These are phyloP conservation scores for Gallinago stenura DNA, from an alignment of 2,797 vertebrate species.

Conservation along the genomic window DNA sequence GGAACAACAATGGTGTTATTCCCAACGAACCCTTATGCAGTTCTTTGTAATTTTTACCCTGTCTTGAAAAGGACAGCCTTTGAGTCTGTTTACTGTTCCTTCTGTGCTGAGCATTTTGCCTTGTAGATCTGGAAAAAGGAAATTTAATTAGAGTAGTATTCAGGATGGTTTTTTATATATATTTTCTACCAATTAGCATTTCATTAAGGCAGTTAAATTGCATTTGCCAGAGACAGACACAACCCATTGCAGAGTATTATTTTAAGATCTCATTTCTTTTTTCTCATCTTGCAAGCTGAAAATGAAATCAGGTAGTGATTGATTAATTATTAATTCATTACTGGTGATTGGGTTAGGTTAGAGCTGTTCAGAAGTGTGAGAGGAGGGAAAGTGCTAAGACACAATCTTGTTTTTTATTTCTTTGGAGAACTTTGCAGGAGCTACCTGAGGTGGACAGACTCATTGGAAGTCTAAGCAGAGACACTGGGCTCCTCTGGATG, in stretches of 20 bases:
- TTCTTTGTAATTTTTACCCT: neutral
- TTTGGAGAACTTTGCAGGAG: neutral
- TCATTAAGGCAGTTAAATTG: constrained; percentile 80
- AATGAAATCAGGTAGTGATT: constrained; percentile 66
- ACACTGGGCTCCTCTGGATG: neutral
- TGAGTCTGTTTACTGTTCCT: constrained; percentile 58
- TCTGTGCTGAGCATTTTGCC: neutral
- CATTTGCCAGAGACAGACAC: constrained; percentile 74
- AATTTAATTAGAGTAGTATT: constrained; percentile 74
- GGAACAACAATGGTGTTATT: constrained; percentile 26
- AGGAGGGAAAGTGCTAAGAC: neutral
- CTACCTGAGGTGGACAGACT: neutral
- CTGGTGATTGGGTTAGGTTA: constrained; percentile 22
- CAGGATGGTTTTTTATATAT: constrained; percentile 72
- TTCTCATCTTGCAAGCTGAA: constrained; percentile 42
- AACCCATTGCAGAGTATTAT: constrained; percentile 66
- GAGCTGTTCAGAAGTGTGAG: neutral
- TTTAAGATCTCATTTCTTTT: constrained; percentile 62
- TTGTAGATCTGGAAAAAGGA: constrained; percentile 55
- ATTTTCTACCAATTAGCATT: constrained; percentile 78
- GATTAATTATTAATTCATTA: constrained; percentile 74
- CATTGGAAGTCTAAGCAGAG: neutral
- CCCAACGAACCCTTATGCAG: neutral
- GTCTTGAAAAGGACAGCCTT: neutral
- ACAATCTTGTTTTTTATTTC: neutral